Conservation (phyloP, 2,888 invertebrate species). For the Lepidocyrtinus sp. region DNA sequence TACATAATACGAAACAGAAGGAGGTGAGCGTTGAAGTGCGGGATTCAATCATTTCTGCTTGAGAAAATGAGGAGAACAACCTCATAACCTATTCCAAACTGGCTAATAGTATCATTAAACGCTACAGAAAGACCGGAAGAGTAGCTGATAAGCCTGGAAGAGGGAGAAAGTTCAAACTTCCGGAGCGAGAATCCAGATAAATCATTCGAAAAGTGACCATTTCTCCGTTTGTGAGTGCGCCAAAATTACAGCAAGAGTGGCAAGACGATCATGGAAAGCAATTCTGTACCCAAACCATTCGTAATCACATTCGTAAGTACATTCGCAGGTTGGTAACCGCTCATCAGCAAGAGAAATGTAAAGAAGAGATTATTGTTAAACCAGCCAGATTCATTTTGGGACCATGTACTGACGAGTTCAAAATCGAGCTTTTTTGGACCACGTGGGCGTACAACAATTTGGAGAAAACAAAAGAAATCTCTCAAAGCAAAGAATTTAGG, state of each 20-base stretch:
- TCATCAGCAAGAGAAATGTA: slow-evolving; percentile 30
- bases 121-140: no score
- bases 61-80: no score
- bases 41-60: no score
- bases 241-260: background rate
- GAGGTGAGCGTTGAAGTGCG: no score
- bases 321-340: slow-evolving; percentile 29
- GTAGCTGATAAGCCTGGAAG: no score
- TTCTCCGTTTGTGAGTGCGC: slow-evolving; percentile 8
- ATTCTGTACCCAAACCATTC: background rate
- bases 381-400: slow-evolving; percentile 23
- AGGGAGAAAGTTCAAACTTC: no score
- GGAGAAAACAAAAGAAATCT: slow-evolving; percentile 32
- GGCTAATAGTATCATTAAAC: no score
- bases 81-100: no score
- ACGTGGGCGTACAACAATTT: slow-evolving; percentile 17
- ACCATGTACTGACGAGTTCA: slow-evolving; percentile 46
- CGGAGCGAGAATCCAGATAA: background rate
- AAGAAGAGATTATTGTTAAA: slow-evolving; percentile 24
- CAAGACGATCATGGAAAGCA: background rate
- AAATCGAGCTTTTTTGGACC: slow-evolving; percentile 45
- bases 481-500: slow-evolving; percentile 34
- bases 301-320: background rate
- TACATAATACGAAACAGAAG: no score
- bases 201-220: background rate